phyloP scores from a whole-genome alignment of 2,888 invertebrate species.

The Pinctada fucata region DNA sequence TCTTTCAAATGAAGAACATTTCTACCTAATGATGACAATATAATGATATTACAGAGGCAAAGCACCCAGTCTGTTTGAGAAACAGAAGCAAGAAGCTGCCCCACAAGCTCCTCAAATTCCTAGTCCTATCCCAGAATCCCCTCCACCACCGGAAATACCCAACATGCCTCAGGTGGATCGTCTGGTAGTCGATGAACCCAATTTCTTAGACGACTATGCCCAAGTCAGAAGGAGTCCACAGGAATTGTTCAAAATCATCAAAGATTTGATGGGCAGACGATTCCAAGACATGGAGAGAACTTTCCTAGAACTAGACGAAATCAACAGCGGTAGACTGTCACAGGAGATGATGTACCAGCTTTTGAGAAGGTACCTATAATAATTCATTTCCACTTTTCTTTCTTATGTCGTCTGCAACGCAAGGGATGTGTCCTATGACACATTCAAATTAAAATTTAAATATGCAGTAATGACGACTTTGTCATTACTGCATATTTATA shows the following conservation, averaged over 20 bases:
- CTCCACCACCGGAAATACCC: slow-evolving; percentile 5
- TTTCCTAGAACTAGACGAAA: slow-evolving; percentile 73
- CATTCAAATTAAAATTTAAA: too few relatives aligned
- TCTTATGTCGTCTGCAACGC: too few relatives aligned
- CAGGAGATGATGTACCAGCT: slow-evolving; percentile 75
- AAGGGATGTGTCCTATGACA: too few relatives aligned
- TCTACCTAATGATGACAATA: neutral
- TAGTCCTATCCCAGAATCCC: slow-evolving; percentile 13
- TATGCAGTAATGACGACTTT: too few relatives aligned
- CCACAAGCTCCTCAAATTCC: slow-evolving; percentile 33
- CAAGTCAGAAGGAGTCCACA: slow-evolving; percentile 49
- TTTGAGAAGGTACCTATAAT: slow-evolving; percentile 62
- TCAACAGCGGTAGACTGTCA: slow-evolving; percentile 71
- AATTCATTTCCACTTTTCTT: too few relatives aligned
- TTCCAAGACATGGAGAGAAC: slow-evolving; percentile 70
- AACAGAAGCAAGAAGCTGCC: slow-evolving; percentile 22
- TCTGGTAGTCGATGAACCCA: slow-evolving; percentile 41
- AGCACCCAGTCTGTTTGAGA: slow-evolving; percentile 70
- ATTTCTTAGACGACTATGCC: slow-evolving; percentile 48
- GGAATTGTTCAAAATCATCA: slow-evolving; percentile 67
- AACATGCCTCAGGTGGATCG: slow-evolving; percentile 7
- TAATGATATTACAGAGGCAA: slow-evolving; percentile 60
- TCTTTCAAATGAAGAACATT: too few relatives aligned
- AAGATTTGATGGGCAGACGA: slow-evolving; percentile 64
- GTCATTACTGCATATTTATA: neutral